phyloP scores from a whole-genome alignment of 2,797 vertebrate species.

The Sparidentex hasta region DNA sequence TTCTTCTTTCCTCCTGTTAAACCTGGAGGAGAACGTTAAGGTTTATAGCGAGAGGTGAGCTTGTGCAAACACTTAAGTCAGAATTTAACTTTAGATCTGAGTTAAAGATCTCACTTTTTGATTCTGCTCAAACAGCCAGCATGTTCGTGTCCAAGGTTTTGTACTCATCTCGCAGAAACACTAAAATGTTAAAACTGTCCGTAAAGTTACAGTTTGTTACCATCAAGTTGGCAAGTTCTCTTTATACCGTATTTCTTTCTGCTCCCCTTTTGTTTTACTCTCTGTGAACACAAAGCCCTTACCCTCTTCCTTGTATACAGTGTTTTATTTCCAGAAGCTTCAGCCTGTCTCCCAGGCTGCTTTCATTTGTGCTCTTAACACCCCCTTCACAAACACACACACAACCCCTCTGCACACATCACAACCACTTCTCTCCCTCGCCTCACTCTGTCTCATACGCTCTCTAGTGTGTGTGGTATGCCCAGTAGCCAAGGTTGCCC shows the following conservation, averaged over 20 bases:
- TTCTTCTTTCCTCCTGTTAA: neutral
- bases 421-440: slow-evolving; percentile 29
- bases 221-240: neutral
- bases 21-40: neutral
- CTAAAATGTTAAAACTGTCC: slow-evolving; percentile 13
- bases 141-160: neutral
- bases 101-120: neutral
- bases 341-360: slow-evolving; percentile 30
- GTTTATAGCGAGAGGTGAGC: neutral
- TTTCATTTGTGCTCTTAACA: slow-evolving; percentile 41
- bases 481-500: slow-evolving; percentile 72
- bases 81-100: neutral
- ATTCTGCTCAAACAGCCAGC: neutral
- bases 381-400: neutral
- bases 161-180: slow-evolving; percentile 7
- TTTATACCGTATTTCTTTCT: slow-evolving; percentile 5
- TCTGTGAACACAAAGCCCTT: slow-evolving; percentile 6
- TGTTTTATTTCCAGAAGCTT: slow-evolving; percentile 40
- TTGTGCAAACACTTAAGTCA: neutral
- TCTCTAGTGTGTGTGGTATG: slow-evolving; percentile 64
- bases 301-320: slow-evolving; percentile 5
- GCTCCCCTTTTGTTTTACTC: neutral
- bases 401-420: neutral
- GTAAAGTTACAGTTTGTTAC: slow-evolving; percentile 20
- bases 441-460: slow-evolving; percentile 45